phyloP scores from a whole-genome alignment of 1,140 invertebrate species.

The Brachionus rotundiformis region DNA sequence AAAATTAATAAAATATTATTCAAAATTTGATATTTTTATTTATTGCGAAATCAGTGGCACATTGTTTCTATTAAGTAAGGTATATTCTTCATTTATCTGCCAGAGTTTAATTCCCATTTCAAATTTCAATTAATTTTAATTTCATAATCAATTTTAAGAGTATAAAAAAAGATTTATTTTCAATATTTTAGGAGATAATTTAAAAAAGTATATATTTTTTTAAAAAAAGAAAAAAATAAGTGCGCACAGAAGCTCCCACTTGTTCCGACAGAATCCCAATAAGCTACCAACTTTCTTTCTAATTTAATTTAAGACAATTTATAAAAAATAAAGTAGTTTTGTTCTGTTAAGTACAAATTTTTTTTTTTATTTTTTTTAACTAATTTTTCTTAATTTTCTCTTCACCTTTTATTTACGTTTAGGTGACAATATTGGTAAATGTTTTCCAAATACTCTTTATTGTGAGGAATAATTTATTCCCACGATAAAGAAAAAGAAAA shows the following conservation, averaged over 20 bases:
- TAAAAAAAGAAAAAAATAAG: too few relatives aligned
- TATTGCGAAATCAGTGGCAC: not conserved
- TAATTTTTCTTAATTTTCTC: not conserved
- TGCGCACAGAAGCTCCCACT: not conserved
- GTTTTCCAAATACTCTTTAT: not conserved
- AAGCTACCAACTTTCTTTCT: not conserved
- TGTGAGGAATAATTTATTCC: not conserved
- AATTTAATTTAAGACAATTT: not conserved
- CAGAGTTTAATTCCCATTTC: not conserved
- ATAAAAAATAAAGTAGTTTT: not conserved
- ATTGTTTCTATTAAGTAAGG: not conserved
- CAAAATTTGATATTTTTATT: not conserved
- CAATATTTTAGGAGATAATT: too few relatives aligned
- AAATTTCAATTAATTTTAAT: not conserved
- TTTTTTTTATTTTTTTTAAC: not conserved
- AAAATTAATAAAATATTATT: not conserved
- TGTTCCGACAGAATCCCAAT: not conserved
- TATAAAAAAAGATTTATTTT: not conserved
- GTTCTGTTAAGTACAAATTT: not conserved
- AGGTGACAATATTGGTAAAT: not conserved
- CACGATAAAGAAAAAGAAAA: not conserved
- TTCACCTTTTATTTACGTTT: not conserved
- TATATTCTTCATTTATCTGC: not conserved
- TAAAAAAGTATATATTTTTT: not conserved
- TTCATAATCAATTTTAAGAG: not conserved